phyloP scores from a whole-genome alignment of 2,888 invertebrate genomes.

The Nymphalis c-album region DNA sequence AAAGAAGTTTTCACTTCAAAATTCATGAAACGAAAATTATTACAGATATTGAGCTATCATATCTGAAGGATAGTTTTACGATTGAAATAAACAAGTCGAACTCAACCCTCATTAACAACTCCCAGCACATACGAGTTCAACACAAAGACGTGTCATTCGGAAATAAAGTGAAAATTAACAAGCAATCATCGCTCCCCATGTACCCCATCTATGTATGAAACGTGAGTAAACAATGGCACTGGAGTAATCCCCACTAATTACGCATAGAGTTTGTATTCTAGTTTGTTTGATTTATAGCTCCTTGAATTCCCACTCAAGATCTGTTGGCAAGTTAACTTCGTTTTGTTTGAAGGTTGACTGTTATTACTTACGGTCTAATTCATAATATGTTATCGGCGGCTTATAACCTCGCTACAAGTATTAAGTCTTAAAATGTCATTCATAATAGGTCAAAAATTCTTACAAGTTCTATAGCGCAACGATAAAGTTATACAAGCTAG shows the following conservation, averaged over 20 bases:
- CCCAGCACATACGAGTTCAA: background rate
- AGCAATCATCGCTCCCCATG: slow-evolving; percentile 16
- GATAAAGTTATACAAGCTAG: too few relatives aligned
- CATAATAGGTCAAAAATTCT: too few relatives aligned
- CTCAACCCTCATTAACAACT: slow-evolving; percentile 3
- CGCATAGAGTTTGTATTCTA: slow-evolving; percentile 10
- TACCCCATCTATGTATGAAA: slow-evolving; percentile 6
- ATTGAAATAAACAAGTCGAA: background rate
- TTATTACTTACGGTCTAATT: too few relatives aligned
- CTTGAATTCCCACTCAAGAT: slow-evolving; percentile 1
- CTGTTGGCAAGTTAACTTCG: background rate
- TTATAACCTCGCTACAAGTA: too few relatives aligned
- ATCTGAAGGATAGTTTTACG: background rate
- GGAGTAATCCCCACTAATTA: slow-evolving; percentile 18
- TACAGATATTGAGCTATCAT: background rate
- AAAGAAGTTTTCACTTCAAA: too few relatives aligned
- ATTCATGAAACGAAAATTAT: too few relatives aligned
- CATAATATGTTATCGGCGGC: too few relatives aligned
- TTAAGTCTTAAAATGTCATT: too few relatives aligned
- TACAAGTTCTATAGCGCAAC: too few relatives aligned
- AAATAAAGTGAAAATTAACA: slow-evolving; percentile 26
- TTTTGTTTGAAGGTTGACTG: background rate
- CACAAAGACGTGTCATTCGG: slow-evolving; percentile 18
- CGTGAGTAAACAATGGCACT: slow-evolving; percentile 32
- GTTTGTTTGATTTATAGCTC: slow-evolving; percentile 8